phyloP scores from a whole-genome alignment of 2,888 invertebrate genomes.

The Julus scandinavius region DNA sequence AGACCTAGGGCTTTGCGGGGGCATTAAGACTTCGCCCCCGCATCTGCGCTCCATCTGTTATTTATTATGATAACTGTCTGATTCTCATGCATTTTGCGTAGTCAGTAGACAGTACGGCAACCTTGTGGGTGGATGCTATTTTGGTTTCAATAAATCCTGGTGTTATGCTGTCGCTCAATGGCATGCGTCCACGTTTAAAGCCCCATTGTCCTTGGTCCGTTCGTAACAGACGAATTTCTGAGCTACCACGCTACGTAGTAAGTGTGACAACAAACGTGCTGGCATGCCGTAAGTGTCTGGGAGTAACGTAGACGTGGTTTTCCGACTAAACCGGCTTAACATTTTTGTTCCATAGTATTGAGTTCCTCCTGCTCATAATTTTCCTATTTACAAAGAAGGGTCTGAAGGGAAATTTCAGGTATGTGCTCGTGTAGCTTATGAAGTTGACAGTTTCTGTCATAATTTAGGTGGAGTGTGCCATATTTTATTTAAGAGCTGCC shows the following conservation, averaged over 20 bases:
- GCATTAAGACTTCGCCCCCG: not conserved
- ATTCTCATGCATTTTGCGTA: not conserved
- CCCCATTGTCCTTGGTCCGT: not conserved
- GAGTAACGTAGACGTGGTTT: too few relatives aligned
- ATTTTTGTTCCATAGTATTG: too few relatives aligned
- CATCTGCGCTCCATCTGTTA: slow-evolving; percentile 33
- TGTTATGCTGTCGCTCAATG: slow-evolving; percentile 2
- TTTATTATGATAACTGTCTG: slow-evolving; percentile 20
- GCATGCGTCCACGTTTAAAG: not conserved
- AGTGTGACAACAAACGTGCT: not conserved
- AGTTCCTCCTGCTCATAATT: too few relatives aligned
- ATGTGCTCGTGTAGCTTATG: not conserved
- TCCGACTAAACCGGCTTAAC: too few relatives aligned
- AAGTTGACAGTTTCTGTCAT: not conserved
- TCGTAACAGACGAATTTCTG: not conserved
- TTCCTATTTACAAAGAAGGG: not conserved
- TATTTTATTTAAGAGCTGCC: not conserved
- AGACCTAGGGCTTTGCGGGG: slow-evolving; percentile 4
- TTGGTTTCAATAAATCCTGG: not conserved
- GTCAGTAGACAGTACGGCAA: not conserved
- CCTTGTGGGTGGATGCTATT: slow-evolving; percentile 22
- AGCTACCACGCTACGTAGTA: not conserved
- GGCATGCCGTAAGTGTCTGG: not conserved
- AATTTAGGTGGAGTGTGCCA: not conserved
- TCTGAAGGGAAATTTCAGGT: not conserved